A percentile compares a stretch with the other conserved stretches of the same genome.
These are phyloP conservation scores for Ictidomys tridecemlineatus DNA, from an alignment of 2,113 vertebrate species.

Conservation along the genomic window DNA sequence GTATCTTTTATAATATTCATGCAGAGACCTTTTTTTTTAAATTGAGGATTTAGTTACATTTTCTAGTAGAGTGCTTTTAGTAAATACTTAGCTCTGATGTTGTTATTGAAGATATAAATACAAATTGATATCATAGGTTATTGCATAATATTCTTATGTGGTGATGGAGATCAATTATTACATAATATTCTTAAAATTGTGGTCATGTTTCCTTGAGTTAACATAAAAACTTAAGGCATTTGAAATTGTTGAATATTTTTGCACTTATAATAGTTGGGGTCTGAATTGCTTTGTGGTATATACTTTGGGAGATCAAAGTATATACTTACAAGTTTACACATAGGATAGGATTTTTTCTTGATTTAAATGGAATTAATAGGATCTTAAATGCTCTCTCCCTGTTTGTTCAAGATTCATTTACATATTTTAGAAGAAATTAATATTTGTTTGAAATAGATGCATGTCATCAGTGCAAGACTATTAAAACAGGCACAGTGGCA, in stretches of 20 bases:
- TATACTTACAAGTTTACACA: not conserved
- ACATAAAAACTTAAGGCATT: not conserved
- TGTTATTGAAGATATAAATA: not conserved
- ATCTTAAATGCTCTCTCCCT: not conserved
- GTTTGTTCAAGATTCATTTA: not conserved
- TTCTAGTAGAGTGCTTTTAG: not conserved
- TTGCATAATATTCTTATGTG: conserved; percentile 12
- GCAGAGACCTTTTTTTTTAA: not conserved
- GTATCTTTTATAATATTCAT: conserved; percentile 18
- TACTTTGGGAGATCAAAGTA: not conserved
- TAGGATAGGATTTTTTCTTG: not conserved
- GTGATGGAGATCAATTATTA: not conserved
- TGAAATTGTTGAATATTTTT: not conserved
- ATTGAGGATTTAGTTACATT: conserved; percentile 7
- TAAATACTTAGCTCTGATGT: conserved; percentile 13
- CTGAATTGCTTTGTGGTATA: not conserved
- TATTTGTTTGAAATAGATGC: not conserved
- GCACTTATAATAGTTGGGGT: not conserved
- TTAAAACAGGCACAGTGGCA: no score
- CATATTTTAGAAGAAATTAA: conserved; percentile 30
- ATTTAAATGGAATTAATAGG: not conserved
- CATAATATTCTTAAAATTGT: conserved; percentile 41
- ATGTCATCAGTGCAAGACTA: not conserved
- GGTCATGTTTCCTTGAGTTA: not conserved
- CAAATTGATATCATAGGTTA: not conserved